Evolutionary conservation across 2,888 invertebrate genomes (phyloP).

Genomic region (Andrena chrysosceles): DNA sequence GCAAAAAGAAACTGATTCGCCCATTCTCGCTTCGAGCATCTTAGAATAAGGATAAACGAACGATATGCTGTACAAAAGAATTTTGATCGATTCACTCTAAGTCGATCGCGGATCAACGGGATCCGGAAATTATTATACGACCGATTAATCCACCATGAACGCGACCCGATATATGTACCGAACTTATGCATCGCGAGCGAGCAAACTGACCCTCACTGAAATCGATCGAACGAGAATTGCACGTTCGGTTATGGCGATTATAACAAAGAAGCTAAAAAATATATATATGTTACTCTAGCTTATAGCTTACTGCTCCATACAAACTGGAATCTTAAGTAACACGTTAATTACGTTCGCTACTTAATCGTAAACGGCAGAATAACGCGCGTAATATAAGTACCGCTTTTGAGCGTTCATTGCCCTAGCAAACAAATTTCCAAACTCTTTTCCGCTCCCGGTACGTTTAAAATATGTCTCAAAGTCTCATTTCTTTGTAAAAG

Average conservation of each 20-base stretch:
- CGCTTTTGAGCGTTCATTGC: constrained; percentile 58
- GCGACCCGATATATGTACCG: constrained; percentile 25
- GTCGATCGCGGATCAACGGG: not conserved
- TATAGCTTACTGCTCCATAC: constrained; percentile 73
- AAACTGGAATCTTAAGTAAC: constrained; percentile 68
- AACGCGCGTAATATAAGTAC: constrained; percentile 65
- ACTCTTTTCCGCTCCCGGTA: constrained; percentile 30
- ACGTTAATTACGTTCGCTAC: constrained; percentile 59
- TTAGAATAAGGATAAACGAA: constrained; percentile 38
- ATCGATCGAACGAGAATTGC: constrained; percentile 32
- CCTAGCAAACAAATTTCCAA: constrained; percentile 33
- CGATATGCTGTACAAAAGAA: constrained; percentile 34
- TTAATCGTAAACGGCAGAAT: constrained; percentile 58
- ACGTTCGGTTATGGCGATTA: constrained; percentile 49
- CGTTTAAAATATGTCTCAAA: constrained; percentile 62
- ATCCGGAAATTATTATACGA: constrained; percentile 25
- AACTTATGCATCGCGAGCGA: constrained; percentile 38
- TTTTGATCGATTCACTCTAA: constrained; percentile 18
- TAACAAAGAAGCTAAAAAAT: constrained; percentile 68
- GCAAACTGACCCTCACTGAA: constrained; percentile 32
- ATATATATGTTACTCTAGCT: constrained; percentile 76
- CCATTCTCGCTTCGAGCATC: constrained; percentile 49
- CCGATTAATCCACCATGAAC: constrained; percentile 24
- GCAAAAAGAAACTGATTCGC: constrained; percentile 51
- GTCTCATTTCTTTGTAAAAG: constrained; percentile 42